A percentile compares a stretch with the other conserved stretches of the same genome.
These are phyloP conservation scores for Sebastes fasciatus DNA, from an alignment of 2,113 vertebrate species.

Conservation along the genomic window DNA sequence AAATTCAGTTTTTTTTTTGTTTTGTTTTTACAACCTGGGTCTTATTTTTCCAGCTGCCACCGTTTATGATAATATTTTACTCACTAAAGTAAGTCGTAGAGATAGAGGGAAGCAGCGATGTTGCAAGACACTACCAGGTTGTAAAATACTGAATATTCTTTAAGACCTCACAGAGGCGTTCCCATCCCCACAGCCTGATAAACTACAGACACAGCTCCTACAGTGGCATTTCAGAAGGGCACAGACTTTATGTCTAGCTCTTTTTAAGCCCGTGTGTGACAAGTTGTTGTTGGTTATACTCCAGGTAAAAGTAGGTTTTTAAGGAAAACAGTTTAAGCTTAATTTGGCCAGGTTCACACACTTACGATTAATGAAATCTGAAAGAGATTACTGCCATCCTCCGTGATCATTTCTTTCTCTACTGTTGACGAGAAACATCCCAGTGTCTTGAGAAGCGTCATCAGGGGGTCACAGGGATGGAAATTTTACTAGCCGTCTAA, in stretches of 20 bases:
- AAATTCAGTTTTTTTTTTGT: conserved; percentile 46
- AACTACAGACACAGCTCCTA: conserved; percentile 42
- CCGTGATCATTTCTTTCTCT: background rate
- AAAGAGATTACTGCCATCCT: background rate
- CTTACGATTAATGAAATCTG: background rate
- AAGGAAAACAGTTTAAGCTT: background rate
- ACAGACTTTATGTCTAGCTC: conserved; percentile 19
- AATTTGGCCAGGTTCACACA: background rate
- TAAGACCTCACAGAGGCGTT: conserved; percentile 61
- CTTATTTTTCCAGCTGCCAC: conserved; percentile 44
- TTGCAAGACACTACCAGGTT: conserved; percentile 56
- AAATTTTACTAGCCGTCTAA: conserved; percentile 48
- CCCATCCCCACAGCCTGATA: conserved; percentile 69
- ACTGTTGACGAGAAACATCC: conserved; percentile 7
- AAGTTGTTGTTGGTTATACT: background rate
- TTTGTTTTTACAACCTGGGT: conserved; percentile 57
- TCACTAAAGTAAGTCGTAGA: conserved; percentile 44
- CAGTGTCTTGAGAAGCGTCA: conserved; percentile 25
- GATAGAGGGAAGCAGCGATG: conserved; percentile 52
- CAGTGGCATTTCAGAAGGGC: conserved; percentile 45
- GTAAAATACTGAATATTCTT: conserved; percentile 65
- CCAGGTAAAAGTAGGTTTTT: background rate
- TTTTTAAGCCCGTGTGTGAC: conserved; percentile 39
- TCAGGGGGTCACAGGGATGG: conserved; percentile 64
- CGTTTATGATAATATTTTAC: conserved; percentile 44